phyloP scores from a whole-genome alignment of 37 sponge, comb jelly and placozoan genomes.

The Beroe ovata region DNA sequence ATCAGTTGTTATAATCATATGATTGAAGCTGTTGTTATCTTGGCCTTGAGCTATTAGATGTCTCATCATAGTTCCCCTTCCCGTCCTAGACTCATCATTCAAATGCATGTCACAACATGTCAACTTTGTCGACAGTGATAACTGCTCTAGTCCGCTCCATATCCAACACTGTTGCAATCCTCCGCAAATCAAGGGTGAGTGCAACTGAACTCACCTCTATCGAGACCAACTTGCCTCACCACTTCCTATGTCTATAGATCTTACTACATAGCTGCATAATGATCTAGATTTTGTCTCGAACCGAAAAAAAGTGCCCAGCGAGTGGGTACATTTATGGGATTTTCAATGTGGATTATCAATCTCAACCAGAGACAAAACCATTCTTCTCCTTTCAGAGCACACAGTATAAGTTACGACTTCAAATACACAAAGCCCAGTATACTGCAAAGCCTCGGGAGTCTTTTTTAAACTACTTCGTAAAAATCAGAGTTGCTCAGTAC shows the following conservation, averaged over 20 bases:
- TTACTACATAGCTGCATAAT: too few relatives aligned
- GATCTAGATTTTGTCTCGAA: too few relatives aligned
- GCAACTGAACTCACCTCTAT: too few relatives aligned
- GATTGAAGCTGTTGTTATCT: too few relatives aligned
- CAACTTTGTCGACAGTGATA: not conserved
- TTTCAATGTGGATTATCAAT: not conserved
- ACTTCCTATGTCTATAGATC: too few relatives aligned
- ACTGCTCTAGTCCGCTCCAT: not conserved
- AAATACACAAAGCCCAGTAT: constrained; percentile 14
- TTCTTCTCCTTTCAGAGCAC: constrained; percentile 52
- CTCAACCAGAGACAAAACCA: not conserved
- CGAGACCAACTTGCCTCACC: too few relatives aligned
- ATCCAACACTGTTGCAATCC: not conserved
- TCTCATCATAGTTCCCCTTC: too few relatives aligned
- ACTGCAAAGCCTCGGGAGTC: constrained; percentile 39
- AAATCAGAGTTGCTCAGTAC: constrained; percentile 60
- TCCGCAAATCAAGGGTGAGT: not conserved
- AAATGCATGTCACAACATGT: not conserved
- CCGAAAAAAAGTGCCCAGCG: too few relatives aligned
- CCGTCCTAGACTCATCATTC: too few relatives aligned
- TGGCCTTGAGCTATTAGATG: too few relatives aligned
- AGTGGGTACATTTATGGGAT: too few relatives aligned
- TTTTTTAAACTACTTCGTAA: constrained; percentile 30
- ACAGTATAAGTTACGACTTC: constrained; percentile 52
- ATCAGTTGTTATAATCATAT: too few relatives aligned